Evolutionary conservation across 2,888 invertebrate species (phyloP).

Genomic region (Ophion ellenae): DNA sequence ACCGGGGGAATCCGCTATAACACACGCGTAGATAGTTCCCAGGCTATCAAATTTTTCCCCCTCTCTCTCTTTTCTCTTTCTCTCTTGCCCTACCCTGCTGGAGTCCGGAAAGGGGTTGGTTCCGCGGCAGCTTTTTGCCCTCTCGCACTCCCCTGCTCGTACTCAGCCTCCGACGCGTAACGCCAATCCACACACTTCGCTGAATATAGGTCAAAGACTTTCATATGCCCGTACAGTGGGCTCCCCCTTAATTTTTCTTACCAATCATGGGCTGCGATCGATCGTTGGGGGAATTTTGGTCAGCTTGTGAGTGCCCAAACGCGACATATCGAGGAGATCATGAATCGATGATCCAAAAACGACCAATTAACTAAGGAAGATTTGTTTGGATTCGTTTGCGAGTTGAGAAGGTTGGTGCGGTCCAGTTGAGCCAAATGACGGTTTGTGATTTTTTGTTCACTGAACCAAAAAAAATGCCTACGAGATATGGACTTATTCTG

Average conservation of each 20-base stretch:
- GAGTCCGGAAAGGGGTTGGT: slow-evolving; percentile 8
- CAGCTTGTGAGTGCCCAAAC: no score
- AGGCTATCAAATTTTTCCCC: slow-evolving; percentile 2
- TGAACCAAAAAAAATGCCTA: no score
- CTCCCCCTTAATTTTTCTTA: background rate
- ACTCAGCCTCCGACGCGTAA: slow-evolving; percentile 21
- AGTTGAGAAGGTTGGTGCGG: no score
- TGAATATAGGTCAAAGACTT: slow-evolving; percentile 61
- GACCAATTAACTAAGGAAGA: no score
- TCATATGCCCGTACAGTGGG: slow-evolving; percentile 28
- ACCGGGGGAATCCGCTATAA: slow-evolving; percentile 7
- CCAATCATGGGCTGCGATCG: no score
- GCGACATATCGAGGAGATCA: no score
- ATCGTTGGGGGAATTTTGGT: no score
- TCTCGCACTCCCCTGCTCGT: slow-evolving; percentile 15
- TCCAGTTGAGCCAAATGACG: no score
- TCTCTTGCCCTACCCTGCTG: slow-evolving; percentile 10
- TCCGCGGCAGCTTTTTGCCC: slow-evolving; percentile 4
- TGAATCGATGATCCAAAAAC: no score
- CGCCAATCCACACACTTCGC: slow-evolving; percentile 37
- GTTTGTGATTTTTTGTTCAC: no score
- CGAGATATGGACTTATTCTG: no score
- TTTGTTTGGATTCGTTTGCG: no score
- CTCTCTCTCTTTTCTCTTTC: background rate
- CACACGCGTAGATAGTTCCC: slow-evolving; percentile 11